These are phyloP conservation scores for Eubasilissa splendida DNA, from an alignment of 2,888 invertebrate species.

Conservation along the genomic window DNA sequence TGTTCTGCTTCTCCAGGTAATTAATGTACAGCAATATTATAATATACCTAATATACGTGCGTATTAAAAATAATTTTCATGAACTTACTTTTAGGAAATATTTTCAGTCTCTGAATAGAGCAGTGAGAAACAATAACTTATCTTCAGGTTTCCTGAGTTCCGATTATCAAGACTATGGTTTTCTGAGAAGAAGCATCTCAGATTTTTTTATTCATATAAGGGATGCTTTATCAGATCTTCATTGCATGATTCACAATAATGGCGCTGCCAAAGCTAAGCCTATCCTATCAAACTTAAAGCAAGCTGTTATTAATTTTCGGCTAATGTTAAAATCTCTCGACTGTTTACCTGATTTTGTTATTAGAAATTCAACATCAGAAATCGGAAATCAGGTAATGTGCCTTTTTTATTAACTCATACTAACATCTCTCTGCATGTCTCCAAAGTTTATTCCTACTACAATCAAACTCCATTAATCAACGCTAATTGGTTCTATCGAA, in stretches of 20 bases:
- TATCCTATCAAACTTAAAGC: constrained; percentile 42
- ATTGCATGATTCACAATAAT: constrained; percentile 33
- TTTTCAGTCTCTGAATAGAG: constrained; percentile 50
- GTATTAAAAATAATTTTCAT: background rate
- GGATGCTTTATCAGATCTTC: constrained; percentile 44
- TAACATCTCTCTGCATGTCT: too few relatives aligned
- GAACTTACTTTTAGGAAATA: constrained; percentile 45
- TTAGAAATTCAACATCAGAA: constrained; percentile 64
- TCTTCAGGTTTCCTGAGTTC: constrained; percentile 3
- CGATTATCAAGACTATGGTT: constrained; percentile 46
- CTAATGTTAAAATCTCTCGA: constrained; percentile 60
- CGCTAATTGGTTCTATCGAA: too few relatives aligned
- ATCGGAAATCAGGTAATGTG: constrained; percentile 65
- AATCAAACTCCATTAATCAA: too few relatives aligned
- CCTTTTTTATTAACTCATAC: background rate
- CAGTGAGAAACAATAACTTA: constrained; percentile 46
- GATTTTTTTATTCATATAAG: constrained; percentile 50
- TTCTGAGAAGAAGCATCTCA: constrained; percentile 43
- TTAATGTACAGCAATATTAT: background rate
- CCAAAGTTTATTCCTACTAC: too few relatives aligned
- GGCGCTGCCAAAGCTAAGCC: constrained; percentile 14
- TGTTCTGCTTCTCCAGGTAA: constrained; percentile 46
- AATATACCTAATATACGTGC: background rate
- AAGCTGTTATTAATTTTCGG: constrained; percentile 54
- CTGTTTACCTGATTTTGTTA: constrained; percentile 64